These are phyloP conservation scores for Andrena flavipes DNA, from an alignment of 2,888 invertebrate species.

Conservation along the genomic window DNA sequence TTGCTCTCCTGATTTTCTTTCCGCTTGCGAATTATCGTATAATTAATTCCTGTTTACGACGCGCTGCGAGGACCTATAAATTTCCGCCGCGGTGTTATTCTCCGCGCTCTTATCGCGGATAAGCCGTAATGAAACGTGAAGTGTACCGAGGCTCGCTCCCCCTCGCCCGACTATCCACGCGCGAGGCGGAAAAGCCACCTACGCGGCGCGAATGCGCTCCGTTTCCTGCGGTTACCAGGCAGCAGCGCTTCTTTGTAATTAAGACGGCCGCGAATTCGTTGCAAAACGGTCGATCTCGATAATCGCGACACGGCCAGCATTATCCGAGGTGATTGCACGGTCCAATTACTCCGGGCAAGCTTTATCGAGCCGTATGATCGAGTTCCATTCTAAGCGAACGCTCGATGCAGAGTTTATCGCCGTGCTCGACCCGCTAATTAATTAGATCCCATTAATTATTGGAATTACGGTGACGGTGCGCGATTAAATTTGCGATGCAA, in stretches of 20 bases:
- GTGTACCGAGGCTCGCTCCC: background rate
- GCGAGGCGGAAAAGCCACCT: background rate
- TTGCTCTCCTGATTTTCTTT: conserved; percentile 49
- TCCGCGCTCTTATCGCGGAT: background rate
- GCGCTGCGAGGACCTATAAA: conserved; percentile 12
- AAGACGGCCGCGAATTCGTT: background rate
- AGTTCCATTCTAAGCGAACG: background rate
- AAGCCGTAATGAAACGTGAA: background rate
- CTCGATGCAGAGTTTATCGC: background rate
- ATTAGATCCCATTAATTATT: conserved; percentile 1
- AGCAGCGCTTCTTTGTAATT: conserved; percentile 6
- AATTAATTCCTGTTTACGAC: conserved; percentile 53
- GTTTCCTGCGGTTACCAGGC: conserved; percentile 3
- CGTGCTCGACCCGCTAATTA: conserved; percentile 18
- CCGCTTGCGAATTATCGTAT: conserved; percentile 55
- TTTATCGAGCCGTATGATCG: conserved; percentile 30
- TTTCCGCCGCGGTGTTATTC: conserved; percentile 17
- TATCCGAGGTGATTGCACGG: background rate
- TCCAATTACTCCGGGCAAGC: conserved; percentile 5
- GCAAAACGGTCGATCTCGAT: background rate
- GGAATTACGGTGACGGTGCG: conserved; percentile 33
- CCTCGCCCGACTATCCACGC: background rate
- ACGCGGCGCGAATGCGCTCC: conserved; percentile 10
- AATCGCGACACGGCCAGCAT: background rate
- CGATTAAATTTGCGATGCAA: conserved; percentile 33